These are phyloP conservation scores for Protosalanx chinensis DNA, from an alignment of 2,797 vertebrate species.

Conservation along the genomic window DNA sequence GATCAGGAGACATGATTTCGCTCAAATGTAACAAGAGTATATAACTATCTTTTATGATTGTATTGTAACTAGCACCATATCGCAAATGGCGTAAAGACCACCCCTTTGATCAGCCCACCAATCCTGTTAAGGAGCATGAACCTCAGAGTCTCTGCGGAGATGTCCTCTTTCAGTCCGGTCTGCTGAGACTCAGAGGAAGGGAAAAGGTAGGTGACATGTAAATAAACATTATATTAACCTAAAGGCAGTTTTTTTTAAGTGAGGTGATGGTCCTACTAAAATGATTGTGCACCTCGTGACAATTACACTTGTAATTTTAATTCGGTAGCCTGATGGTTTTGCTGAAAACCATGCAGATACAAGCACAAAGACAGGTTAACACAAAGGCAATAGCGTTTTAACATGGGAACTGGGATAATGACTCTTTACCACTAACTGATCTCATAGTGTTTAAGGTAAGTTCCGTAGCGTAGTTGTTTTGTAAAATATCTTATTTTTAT, in stretches of 20 bases:
- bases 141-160: conserved; percentile 32
- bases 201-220: conserved; percentile 49
- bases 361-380: conserved; percentile 45
- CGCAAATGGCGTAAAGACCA: neutral
- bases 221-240: neutral
- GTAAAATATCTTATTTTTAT: neutral
- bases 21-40: neutral
- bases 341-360: conserved; percentile 12
- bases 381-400: conserved; percentile 13
- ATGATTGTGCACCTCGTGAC: neutral
- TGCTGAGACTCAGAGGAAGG: conserved; percentile 4
- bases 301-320: neutral
- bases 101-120: conserved; percentile 32
- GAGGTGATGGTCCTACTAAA: neutral
- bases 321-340: neutral
- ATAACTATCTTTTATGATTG: neutral
- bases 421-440: neutral
- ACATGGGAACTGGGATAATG: neutral
- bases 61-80: neutral
- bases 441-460: no score
- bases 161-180: conserved; percentile 13
- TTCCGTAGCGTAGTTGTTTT: no score
- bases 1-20: no score
- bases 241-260: neutral
- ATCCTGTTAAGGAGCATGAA: conserved; percentile 18